Conservation (phyloP, 1,140 invertebrate species). For the Camponotus floridanus region DNA sequence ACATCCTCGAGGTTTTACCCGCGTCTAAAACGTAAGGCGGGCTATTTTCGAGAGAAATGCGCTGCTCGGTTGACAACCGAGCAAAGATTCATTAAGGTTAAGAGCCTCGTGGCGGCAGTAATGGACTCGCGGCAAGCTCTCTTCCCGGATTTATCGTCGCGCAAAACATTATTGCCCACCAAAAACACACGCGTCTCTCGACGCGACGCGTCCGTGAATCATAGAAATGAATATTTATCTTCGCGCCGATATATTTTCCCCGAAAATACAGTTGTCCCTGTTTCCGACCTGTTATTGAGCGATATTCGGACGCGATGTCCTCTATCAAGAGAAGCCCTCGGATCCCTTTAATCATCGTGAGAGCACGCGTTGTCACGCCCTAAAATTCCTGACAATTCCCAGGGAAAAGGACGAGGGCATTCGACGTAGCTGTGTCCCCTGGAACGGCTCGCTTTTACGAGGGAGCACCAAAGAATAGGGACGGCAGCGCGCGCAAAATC, state of each 20-base stretch:
- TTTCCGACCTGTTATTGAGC: constrained; percentile 7
- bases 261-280: background rate
- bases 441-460: constrained; percentile 5
- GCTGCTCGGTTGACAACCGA: constrained; percentile 63
- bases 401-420: too few relatives aligned
- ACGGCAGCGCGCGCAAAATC: background rate
- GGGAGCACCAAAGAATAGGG: background rate
- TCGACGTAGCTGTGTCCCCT: background rate
- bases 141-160: constrained; percentile 64
- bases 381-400: constrained; percentile 37
- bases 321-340: background rate
- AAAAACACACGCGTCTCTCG: constrained; percentile 15
- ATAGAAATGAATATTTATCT: constrained; percentile 30
- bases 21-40: background rate
- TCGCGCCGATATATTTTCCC: background rate
- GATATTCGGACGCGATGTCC: background rate
- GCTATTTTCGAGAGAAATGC: constrained; percentile 64
- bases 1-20: background rate
- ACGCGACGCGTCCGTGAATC: constrained; percentile 26
- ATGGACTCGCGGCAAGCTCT: constrained; percentile 46
- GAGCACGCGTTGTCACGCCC: constrained; percentile 15
- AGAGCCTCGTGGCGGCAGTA: constrained; percentile 56
- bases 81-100: constrained; percentile 78
- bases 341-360: constrained; percentile 21
- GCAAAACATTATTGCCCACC: constrained; percentile 16